A percentile compares a stretch with the other conserved stretches of the same genome.
Evolutionary conservation across 1,140 invertebrate genomes (phyloP).

Genomic region (Papilio helenus): DNA sequence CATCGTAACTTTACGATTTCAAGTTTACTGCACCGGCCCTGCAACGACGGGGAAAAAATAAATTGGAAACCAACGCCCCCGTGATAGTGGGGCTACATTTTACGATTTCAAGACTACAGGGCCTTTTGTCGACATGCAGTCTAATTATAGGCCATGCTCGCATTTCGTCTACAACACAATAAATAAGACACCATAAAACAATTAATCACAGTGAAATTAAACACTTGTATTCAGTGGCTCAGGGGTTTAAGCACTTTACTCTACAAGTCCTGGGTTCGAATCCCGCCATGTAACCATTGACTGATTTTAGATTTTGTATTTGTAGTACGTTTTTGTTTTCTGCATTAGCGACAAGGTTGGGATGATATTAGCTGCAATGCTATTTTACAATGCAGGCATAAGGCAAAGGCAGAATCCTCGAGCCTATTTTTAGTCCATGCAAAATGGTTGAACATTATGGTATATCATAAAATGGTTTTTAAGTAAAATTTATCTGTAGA

Average conservation of each 20-base stretch:
- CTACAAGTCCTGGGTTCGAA: too few species aligned
- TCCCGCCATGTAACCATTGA: too few species aligned
- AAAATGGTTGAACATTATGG: constrained; percentile 25
- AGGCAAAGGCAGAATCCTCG: constrained; percentile 3
- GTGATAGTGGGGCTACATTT: constrained; percentile 57
- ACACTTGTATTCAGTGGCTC: neutral
- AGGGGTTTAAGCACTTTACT: too few species aligned
- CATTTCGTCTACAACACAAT: neutral
- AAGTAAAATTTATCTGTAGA: constrained; percentile 41
- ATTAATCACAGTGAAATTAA: constrained; percentile 16
- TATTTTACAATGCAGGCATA: constrained; percentile 11
- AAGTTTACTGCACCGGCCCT: constrained; percentile 75
- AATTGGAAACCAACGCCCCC: constrained; percentile 76
- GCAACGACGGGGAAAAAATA: constrained; percentile 79
- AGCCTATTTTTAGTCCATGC: constrained; percentile 33
- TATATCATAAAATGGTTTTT: constrained; percentile 29
- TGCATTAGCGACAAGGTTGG: too few species aligned
- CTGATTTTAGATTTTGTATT: too few species aligned
- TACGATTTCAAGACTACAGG: constrained; percentile 53
- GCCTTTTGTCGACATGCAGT: constrained; percentile 36
- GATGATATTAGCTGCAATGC: too few species aligned
- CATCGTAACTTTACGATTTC: constrained; percentile 76
- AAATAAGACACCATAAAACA: constrained; percentile 26
- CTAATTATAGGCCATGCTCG: constrained; percentile 30
- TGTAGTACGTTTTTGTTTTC: too few species aligned